Evolutionary conservation across 2,888 invertebrate genomes (phyloP).

Genomic region (Drosophila recens): DNA sequence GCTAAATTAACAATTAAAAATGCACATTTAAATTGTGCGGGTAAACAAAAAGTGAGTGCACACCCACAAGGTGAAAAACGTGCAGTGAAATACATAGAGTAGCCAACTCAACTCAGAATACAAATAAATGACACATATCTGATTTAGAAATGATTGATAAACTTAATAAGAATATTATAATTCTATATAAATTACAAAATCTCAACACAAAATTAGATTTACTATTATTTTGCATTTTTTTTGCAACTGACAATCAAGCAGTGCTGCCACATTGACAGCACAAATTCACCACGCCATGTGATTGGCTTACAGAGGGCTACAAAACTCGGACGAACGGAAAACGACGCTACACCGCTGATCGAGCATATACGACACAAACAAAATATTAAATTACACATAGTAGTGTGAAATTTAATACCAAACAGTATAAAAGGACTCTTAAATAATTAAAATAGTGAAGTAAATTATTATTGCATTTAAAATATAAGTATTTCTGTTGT

Average conservation of each 20-base stretch:
- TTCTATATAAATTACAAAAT: neutral
- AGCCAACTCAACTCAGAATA: conserved; percentile 24
- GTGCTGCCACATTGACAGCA: conserved; percentile 55
- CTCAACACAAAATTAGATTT: neutral
- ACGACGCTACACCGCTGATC: conserved; percentile 48
- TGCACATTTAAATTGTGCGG: no score
- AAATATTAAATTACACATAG: conserved; percentile 8
- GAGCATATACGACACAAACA: conserved; percentile 29
- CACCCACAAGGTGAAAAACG: conserved; percentile 24
- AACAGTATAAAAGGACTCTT: neutral
- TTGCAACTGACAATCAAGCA: conserved; percentile 22
- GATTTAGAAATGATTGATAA: neutral
- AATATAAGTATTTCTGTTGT: neutral
- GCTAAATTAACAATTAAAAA: no score
- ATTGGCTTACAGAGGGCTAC: conserved; percentile 67
- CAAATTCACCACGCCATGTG: conserved; percentile 49
- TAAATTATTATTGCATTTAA: neutral
- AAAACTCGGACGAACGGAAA: conserved; percentile 69
- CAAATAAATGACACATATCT: neutral
- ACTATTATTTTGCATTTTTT: neutral
- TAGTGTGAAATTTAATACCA: neutral
- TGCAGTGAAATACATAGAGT: conserved; percentile 18
- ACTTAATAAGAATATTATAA: neutral
- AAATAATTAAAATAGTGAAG: neutral
- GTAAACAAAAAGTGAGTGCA: conserved; percentile 50